Evolutionary conservation across 2,888 invertebrate genomes (phyloP).

Genomic region (Rhopalosiphum nymphaeae): DNA sequence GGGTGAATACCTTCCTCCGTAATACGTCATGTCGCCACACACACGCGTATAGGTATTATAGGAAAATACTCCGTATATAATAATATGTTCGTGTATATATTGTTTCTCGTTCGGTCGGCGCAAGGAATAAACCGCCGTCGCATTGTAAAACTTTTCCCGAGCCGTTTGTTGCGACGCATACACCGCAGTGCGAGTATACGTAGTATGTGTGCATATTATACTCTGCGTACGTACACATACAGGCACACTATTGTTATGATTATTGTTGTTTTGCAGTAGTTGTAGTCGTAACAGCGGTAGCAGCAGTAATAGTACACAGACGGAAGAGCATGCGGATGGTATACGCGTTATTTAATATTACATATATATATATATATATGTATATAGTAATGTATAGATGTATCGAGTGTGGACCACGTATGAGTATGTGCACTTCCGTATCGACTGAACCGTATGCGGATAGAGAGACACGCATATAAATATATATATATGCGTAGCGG

Average conservation of each 20-base stretch:
- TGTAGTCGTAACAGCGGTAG: background rate
- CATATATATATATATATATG: background rate
- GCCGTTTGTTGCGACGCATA: background rate
- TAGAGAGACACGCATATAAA: background rate
- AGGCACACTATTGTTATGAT: background rate
- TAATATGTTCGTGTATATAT: background rate
- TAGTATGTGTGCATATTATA: too few species aligned
- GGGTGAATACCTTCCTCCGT: background rate
- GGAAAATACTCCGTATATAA: background rate
- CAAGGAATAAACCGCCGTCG: background rate
- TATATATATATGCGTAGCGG: background rate
- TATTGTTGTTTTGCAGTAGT: slow-evolving; percentile 12
- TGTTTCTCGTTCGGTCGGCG: background rate
- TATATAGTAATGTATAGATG: background rate
- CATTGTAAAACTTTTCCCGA: background rate
- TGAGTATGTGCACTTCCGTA: background rate
- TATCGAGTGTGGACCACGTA: background rate
- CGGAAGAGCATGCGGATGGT: background rate
- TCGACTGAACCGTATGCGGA: slow-evolving; percentile 7
- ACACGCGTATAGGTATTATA: background rate
- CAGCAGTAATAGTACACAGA: background rate
- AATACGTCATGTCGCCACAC: background rate
- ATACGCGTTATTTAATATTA: background rate
- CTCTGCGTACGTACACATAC: background rate
- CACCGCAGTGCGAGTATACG: background rate